Evolutionary conservation across 2,888 invertebrate species (phyloP).

Genomic region (Scaptomyza tumidula): DNA sequence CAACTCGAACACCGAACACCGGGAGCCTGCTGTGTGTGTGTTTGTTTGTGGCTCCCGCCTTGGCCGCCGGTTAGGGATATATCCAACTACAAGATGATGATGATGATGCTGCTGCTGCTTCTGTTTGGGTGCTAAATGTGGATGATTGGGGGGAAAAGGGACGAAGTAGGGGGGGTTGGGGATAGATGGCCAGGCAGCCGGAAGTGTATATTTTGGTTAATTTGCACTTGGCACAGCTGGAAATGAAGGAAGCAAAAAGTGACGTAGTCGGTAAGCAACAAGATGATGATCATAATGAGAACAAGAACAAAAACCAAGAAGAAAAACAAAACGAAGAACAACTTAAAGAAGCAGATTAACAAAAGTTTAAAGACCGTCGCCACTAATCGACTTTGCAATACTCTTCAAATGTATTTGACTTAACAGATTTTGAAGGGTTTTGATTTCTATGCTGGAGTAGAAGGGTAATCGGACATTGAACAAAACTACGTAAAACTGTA

Average conservation of each 20-base stretch:
- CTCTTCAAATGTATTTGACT: neutral
- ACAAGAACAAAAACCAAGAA: neutral
- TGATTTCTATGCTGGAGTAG: neutral
- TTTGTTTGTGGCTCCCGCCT: constrained; percentile 57
- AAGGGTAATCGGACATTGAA: neutral
- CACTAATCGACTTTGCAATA: constrained; percentile 1
- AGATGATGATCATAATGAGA: constrained; percentile 43
- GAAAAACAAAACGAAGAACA: constrained; percentile 4
- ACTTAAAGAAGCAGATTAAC: constrained; percentile 28
- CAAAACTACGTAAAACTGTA: neutral
- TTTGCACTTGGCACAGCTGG: constrained; percentile 77
- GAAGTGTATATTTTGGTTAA: constrained; percentile 78
- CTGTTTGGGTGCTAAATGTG: constrained; percentile 32
- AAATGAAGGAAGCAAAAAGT: constrained; percentile 68
- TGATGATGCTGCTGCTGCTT: constrained; percentile 10
- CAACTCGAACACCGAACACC: constrained; percentile 26
- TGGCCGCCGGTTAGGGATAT: constrained; percentile 35
- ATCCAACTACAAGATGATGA: neutral
- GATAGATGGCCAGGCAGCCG: constrained; percentile 50
- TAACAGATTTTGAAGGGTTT: neutral
- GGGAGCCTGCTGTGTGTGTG: constrained; percentile 30
- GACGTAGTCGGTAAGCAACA: constrained; percentile 73
- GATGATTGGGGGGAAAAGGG: constrained; percentile 5
- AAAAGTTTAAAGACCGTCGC: constrained; percentile 12
- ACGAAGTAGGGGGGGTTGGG: constrained; percentile 14